Base-by-base conservation (phyloP, 2,113 vertebrate species). In the Strigops habroptila region DNA sequence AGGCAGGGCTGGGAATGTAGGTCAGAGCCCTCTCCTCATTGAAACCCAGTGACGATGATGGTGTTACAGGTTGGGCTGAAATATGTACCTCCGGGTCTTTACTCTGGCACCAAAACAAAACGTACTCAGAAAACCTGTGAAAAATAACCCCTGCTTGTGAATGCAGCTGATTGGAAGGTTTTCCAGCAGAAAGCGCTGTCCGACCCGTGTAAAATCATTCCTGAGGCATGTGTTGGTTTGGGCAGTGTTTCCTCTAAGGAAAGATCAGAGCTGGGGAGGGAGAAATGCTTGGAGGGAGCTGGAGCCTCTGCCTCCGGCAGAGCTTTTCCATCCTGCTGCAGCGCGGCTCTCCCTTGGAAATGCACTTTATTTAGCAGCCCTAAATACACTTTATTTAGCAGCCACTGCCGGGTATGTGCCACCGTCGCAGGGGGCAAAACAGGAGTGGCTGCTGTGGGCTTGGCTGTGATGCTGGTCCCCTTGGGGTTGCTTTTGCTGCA, bases 81-180 rank as follows among this genome's bases (percentile, higher is more conserved):
- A 76, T 64, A 92, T 41, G 71, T 84, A 60, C 86, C 88, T 92
- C 86, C 41, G 18, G 93, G 77, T 96, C 95, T 93, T 95, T 95
- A 95, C 88, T 95, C 95, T 96, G 96, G 95, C 92, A 95, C 62
- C 7, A 9, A 95, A 96, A 97, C 88, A 95, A 88, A 95, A 97
- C 81, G 2, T 28, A 76, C 91, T 93, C 95, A 96, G 93, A 97
- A 68, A 96, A 46, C 71, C 71, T 7, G 49, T 31, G 92, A 88
- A 94, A 95, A 95, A 93, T 91, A 92, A 96, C 84, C 93, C 69
- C 52, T 14, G 82, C 62, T 53, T 57, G 80, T 92, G 93, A 96
- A 96, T 55, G 95, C 88, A 52, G 86, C 95, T 81, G 95, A 93
- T 94, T 94, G 95, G 95, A 88, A 88, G 80, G 39, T 86, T 92